phyloP scores from a whole-genome alignment of 2,113 vertebrate genomes.

The Paraplagusia blochii region DNA sequence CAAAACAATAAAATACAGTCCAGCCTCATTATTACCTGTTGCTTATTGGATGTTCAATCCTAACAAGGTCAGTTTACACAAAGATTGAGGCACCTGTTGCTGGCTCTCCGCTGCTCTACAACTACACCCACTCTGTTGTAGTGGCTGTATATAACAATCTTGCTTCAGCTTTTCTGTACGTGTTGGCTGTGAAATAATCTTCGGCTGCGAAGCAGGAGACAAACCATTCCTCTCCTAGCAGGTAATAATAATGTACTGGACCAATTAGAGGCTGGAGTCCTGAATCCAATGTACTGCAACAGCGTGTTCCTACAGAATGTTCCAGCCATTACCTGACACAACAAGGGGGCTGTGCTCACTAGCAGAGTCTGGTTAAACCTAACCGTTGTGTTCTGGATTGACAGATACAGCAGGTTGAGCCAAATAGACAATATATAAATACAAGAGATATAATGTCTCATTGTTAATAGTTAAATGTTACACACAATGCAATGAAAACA shows the following conservation, averaged over 20 bases:
- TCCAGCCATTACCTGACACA: conserved; percentile 5
- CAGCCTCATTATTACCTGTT: no score
- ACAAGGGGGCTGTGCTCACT: background rate
- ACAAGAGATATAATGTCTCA: no score
- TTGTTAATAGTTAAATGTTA: no score
- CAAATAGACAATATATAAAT: no score
- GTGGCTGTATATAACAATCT: conserved; percentile 14
- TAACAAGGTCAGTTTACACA: no score
- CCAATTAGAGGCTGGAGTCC: conserved; percentile 32
- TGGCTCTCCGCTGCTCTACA: no score
- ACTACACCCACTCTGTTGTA: background rate
- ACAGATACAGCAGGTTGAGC: background rate
- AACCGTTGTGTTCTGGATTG: background rate
- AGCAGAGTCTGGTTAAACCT: conserved; percentile 1
- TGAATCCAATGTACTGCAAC: background rate
- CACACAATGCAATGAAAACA: no score
- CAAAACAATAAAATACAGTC: no score
- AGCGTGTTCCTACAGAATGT: background rate
- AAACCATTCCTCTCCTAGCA: conserved; percentile 10
- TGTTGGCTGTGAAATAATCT: conserved; percentile 8
- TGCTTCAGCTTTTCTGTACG: conserved; percentile 5
- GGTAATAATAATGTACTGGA: conserved; percentile 8
- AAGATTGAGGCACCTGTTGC: no score
- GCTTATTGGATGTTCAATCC: no score
- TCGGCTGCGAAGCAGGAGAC: conserved; percentile 1